Evolutionary conservation across 2,113 vertebrate species (phyloP).

Genomic region (Eolophus roseicapilla): DNA sequence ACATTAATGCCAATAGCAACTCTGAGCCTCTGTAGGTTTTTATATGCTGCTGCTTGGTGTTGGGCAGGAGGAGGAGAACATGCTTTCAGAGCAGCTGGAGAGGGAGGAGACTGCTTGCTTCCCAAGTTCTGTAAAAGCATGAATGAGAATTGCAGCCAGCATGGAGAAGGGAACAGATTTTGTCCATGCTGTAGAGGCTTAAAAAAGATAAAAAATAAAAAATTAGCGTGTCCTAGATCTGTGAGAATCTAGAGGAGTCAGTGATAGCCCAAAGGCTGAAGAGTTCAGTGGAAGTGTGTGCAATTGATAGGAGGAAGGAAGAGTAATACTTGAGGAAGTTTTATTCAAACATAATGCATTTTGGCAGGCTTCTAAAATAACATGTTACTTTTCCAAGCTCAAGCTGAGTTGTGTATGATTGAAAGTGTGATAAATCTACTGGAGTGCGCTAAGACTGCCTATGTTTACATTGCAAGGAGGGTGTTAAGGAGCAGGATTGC

Average conservation of each 20-base stretch:
- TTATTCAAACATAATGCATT: background rate
- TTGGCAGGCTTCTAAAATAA: constrained; percentile 12
- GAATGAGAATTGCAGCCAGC: background rate
- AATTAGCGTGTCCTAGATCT: background rate
- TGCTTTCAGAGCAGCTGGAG: background rate
- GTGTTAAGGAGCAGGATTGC: background rate
- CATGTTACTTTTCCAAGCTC: background rate
- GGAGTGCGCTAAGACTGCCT: background rate
- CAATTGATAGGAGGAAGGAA: background rate
- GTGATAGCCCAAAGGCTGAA: background rate
- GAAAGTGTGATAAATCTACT: background rate
- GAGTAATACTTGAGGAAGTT: background rate
- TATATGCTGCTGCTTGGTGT: background rate
- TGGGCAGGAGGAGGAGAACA: background rate
- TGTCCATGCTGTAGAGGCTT: background rate
- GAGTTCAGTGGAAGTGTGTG: background rate
- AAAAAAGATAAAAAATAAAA: background rate
- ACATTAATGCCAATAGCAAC: background rate
- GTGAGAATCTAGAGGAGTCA: background rate
- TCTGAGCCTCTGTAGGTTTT: background rate
- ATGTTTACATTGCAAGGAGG: background rate
- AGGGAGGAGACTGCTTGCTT: background rate
- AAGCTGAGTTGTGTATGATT: background rate
- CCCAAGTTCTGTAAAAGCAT: background rate
- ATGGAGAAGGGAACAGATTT: background rate